Conservation (phyloP, 2,888 invertebrate species). For the Boloria selene region DNA sequence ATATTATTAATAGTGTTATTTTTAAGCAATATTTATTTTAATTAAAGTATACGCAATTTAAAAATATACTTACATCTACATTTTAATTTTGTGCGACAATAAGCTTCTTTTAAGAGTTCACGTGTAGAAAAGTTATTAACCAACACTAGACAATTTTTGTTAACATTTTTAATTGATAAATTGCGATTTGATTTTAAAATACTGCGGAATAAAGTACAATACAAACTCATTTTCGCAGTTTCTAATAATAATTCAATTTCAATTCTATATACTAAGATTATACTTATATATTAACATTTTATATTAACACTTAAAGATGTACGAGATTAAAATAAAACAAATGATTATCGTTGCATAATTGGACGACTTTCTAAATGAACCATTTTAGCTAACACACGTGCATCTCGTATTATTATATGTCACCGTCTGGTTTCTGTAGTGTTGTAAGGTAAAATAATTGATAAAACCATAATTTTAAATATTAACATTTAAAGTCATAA, state of each 20-base stretch:
- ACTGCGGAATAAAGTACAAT: conserved; percentile 43
- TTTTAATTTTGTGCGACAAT: conserved; percentile 85
- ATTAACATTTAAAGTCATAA: no score
- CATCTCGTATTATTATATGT: conserved; percentile 19
- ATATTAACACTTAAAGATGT: conserved; percentile 6
- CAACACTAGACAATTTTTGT: conserved; percentile 42
- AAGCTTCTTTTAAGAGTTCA: conserved; percentile 82
- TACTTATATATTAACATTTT: conserved; percentile 17
- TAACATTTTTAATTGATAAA: conserved; percentile 49
- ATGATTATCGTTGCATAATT: conserved; percentile 49
- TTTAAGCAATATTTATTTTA: not conserved
- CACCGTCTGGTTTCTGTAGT: conserved; percentile 10
- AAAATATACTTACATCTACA: conserved; percentile 85
- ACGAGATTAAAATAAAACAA: conserved; percentile 28
- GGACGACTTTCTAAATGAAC: conserved; percentile 26
- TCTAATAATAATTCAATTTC: conserved; percentile 12
- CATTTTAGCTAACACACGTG: conserved; percentile 28
- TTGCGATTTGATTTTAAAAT: conserved; percentile 53
- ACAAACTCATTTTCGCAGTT: conserved; percentile 35
- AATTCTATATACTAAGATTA: conserved; percentile 7
- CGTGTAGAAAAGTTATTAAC: conserved; percentile 63
- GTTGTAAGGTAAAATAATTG: not conserved
- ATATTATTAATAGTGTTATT: no score
- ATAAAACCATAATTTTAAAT: no score
- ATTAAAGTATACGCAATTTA: conserved; percentile 3